A percentile compares a stretch with the other conserved stretches of the same genome.
These are phyloP conservation scores for Meloidogyne exigua DNA, from an alignment of 1,140 invertebrate genomes.

Conservation along the genomic window DNA sequence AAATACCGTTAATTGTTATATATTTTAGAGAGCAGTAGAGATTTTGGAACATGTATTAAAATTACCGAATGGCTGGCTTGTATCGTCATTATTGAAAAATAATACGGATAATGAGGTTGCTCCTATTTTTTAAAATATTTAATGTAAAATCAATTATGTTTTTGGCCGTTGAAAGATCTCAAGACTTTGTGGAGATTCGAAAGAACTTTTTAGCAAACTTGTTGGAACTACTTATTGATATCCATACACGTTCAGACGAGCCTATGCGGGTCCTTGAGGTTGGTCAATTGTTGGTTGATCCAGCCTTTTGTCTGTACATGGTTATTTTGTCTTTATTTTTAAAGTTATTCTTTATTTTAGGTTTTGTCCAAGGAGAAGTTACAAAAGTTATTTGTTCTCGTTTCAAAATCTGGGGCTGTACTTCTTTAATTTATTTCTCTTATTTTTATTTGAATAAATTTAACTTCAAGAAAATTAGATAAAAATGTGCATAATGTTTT, in stretches of 20 bases:
- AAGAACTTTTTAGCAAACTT: conserved; percentile 37
- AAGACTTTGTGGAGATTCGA: conserved; percentile 38
- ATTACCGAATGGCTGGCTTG: conserved; percentile 36
- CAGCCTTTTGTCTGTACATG: conserved; percentile 34
- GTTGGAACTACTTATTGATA: conserved; percentile 31
- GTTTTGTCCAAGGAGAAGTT: conserved; percentile 23
- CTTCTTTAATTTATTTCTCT: conserved; percentile 10
- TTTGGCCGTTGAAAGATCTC: conserved; percentile 18
- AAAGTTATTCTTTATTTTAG: not conserved
- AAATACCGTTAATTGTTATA: too few species aligned
- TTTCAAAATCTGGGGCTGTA: conserved; percentile 10
- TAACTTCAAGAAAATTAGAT: not conserved
- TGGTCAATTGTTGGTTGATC: conserved; percentile 42
- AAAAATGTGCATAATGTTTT: conserved; percentile 7
- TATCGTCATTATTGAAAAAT: conserved; percentile 13
- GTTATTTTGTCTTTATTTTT: not conserved
- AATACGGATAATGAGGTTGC: conserved; percentile 13
- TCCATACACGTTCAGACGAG: conserved; percentile 37
- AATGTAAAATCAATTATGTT: not conserved
- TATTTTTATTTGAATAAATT: not conserved
- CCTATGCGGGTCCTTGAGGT: conserved; percentile 36
- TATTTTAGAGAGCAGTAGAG: conserved; percentile 35
- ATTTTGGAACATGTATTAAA: conserved; percentile 39
- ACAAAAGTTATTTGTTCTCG: conserved; percentile 26
- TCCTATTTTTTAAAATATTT: not conserved